A percentile compares a stretch with the other conserved stretches of the same genome.
These are phyloP conservation scores for Reticulitermes lucifugus DNA, from an alignment of 2,888 invertebrate species.

Conservation along the genomic window DNA sequence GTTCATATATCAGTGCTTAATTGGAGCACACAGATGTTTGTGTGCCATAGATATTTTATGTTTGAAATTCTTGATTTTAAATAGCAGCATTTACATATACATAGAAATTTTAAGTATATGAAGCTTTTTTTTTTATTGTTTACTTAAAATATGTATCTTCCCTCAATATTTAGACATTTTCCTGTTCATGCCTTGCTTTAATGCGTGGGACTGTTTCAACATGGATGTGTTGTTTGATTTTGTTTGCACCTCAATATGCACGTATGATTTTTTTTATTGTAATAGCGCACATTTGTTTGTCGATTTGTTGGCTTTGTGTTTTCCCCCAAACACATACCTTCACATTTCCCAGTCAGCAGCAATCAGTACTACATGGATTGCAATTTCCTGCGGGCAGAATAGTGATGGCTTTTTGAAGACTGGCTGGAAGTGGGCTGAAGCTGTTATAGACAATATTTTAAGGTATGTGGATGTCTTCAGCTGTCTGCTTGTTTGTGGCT, in stretches of 20 bases:
- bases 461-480: constrained; percentile 43
- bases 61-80: not conserved
- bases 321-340: constrained; percentile 19
- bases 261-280: constrained; percentile 17
- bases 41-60: not conserved
- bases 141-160: not conserved
- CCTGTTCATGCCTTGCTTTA: constrained; percentile 17
- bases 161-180: not conserved
- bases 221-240: constrained; percentile 4
- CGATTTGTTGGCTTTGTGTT: constrained; percentile 29
- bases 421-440: constrained; percentile 37
- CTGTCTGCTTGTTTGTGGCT: constrained; percentile 33
- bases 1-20: too few relatives aligned
- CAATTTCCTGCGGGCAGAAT: constrained; percentile 30
- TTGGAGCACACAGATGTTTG: not conserved
- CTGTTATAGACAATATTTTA: constrained; percentile 14
- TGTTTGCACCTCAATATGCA: constrained; percentile 8
- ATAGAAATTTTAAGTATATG: not conserved
- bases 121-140: not conserved
- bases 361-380: constrained; percentile 10
- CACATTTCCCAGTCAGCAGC: constrained; percentile 19
- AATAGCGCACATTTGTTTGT: constrained; percentile 14
- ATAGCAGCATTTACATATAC: not conserved
- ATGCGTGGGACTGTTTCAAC: not conserved
- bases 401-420: constrained; percentile 37